Conservation (phyloP, 1,140 invertebrate species). For the Drosophila nikananu region DNA sequence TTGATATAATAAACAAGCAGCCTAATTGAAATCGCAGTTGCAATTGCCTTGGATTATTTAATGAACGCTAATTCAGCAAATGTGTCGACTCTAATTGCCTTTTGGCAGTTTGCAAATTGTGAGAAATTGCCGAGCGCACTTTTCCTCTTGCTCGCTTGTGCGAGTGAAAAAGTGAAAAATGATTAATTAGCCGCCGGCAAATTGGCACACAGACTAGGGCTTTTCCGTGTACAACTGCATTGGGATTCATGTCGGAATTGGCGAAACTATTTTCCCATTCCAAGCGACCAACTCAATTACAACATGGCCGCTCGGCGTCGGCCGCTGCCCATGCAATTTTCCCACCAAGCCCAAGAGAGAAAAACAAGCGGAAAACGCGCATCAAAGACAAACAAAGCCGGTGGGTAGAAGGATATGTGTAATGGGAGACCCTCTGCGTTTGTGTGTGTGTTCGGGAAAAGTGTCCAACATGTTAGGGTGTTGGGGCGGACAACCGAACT, state of each 20-base stretch:
- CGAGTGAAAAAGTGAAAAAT: slow-evolving; percentile 41
- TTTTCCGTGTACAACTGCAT: slow-evolving; percentile 35
- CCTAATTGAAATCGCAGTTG: slow-evolving; percentile 36
- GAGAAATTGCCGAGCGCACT: slow-evolving; percentile 29
- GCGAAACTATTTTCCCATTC: slow-evolving; percentile 51
- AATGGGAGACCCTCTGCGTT: neutral
- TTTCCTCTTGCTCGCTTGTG: slow-evolving; percentile 9
- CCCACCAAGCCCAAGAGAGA: slow-evolving; percentile 8
- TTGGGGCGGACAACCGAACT: slow-evolving; percentile 44
- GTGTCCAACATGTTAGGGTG: slow-evolving; percentile 54
- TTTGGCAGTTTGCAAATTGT: slow-evolving; percentile 54
- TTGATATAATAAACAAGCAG: slow-evolving; percentile 11
- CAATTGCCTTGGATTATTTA: slow-evolving; percentile 44
- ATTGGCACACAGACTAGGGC: slow-evolving; percentile 33
- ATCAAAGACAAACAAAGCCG: slow-evolving; percentile 56
- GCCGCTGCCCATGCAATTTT: slow-evolving; percentile 47
- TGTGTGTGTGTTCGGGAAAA: slow-evolving; percentile 18
- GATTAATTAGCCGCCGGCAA: slow-evolving; percentile 47
- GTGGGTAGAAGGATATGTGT: neutral
- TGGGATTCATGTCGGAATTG: slow-evolving; percentile 40
- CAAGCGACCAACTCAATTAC: slow-evolving; percentile 51
- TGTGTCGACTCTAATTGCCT: slow-evolving; percentile 45
- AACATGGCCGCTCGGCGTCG: slow-evolving; percentile 21
- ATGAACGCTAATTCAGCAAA: slow-evolving; percentile 40
- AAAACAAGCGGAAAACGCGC: slow-evolving; percentile 59